Evolutionary conservation across 1,140 invertebrate species (phyloP).

Genomic region (Eurosta solidaginis): DNA sequence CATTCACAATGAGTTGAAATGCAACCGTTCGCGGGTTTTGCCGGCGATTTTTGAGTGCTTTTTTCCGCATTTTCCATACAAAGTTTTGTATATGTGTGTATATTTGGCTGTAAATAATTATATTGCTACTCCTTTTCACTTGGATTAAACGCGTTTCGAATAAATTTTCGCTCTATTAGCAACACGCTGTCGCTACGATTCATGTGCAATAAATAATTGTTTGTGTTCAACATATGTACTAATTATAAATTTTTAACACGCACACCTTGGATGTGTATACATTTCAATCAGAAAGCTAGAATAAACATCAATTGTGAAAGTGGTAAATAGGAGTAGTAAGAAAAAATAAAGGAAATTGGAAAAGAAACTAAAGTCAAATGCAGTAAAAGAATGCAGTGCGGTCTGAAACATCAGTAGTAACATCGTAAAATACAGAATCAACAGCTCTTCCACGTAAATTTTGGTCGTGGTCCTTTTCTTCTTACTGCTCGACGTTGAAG

Average conservation of each 20-base stretch:
- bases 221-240: constrained; percentile 15
- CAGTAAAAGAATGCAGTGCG: not conserved
- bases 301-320: not conserved
- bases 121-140: not conserved
- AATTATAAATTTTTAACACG: constrained; percentile 10
- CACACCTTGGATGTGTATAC: not conserved
- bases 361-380: not conserved
- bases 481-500: not conserved
- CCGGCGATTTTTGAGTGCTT: not conserved
- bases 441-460: constrained; percentile 3
- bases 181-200: not conserved
- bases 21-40: not conserved
- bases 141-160: not conserved
- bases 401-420: not conserved
- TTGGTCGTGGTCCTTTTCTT: constrained; percentile 6
- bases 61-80: not conserved
- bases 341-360: not conserved
- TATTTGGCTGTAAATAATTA: constrained; percentile 9
- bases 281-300: not conserved
- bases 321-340: not conserved
- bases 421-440: not conserved
- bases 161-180: not conserved
- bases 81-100: not conserved
- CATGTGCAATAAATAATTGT: constrained; percentile 1
- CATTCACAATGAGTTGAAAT: constrained; percentile 21